Evolutionary conservation across 2,888 invertebrate species (phyloP).

Genomic region (Plebejus argus): DNA sequence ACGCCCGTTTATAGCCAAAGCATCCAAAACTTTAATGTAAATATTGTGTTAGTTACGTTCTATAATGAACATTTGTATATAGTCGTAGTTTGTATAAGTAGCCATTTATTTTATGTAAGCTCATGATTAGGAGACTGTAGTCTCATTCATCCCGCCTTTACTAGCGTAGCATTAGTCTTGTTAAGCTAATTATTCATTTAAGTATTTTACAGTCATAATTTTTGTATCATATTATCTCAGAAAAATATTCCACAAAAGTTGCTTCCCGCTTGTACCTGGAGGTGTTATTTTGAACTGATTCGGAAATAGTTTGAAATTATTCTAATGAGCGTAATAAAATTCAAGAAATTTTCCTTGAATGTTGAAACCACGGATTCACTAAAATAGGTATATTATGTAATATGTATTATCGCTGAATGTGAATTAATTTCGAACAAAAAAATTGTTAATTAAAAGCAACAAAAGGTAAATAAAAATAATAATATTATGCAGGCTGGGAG

Average conservation of each 20-base stretch:
- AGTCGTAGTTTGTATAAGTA: conserved; percentile 45
- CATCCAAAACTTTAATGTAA: conserved; percentile 76
- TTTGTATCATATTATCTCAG: background rate
- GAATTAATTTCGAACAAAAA: too few species aligned
- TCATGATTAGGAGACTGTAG: conserved; percentile 38
- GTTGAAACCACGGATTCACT: too few species aligned
- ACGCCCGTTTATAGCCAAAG: conserved; percentile 76
- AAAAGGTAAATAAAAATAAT: too few species aligned
- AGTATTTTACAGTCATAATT: conserved; percentile 1
- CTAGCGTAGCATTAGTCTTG: conserved; percentile 11
- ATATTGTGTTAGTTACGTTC: conserved; percentile 53
- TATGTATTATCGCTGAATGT: too few species aligned
- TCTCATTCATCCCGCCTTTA: conserved; percentile 44
- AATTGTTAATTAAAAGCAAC: too few species aligned
- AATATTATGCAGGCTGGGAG: too few species aligned
- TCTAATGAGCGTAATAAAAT: too few species aligned
- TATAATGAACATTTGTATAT: conserved; percentile 45
- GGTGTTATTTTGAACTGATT: background rate
- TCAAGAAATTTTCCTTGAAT: too few species aligned
- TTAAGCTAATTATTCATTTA: conserved; percentile 22
- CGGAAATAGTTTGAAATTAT: background rate
- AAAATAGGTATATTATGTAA: too few species aligned
- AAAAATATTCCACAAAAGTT: background rate
- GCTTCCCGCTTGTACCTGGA: background rate
- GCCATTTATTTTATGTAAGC: conserved; percentile 44